Conservation (phyloP, 37 sponge, comb jelly and placozoan species). For the Amphimedon queenslandica region DNA sequence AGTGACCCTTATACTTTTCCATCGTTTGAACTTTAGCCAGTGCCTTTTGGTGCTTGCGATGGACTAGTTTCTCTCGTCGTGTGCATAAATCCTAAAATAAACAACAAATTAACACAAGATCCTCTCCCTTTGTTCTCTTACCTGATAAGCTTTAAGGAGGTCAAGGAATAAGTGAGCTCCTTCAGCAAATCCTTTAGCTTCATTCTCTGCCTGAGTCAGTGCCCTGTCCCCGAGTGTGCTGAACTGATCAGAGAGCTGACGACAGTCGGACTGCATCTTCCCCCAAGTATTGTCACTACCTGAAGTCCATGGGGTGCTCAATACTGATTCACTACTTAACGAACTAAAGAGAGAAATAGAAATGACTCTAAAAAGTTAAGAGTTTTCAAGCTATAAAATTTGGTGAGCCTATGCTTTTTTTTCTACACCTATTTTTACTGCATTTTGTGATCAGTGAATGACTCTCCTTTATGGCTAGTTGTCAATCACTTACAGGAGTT, state of each 20-base stretch:
- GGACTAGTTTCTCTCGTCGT: constrained; percentile 71
- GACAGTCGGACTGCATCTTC: constrained; percentile 40
- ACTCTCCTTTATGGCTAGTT: no score
- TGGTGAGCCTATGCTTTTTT: no score
- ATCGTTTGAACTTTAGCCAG: constrained; percentile 51
- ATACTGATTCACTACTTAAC: constrained; percentile 23
- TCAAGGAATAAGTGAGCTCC: constrained; percentile 52
- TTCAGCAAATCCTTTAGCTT: constrained; percentile 37
- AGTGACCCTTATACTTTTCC: constrained; percentile 39
- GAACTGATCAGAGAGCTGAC: constrained; percentile 10
- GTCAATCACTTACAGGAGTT: constrained; percentile 7
- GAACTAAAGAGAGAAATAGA: constrained; percentile 34
- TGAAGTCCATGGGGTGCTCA: constrained; percentile 47
- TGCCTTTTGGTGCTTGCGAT: constrained; percentile 76
- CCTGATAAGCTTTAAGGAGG: constrained; percentile 54
- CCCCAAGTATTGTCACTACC: constrained; percentile 50
- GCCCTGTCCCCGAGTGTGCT: constrained; percentile 26
- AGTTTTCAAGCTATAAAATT: no score
- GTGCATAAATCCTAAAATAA: constrained; percentile 63
- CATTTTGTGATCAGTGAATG: no score
- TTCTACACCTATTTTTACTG: no score
- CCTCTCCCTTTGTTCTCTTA: not conserved
- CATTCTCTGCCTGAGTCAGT: constrained; percentile 6
- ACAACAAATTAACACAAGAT: not conserved
- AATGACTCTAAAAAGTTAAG: no score